phyloP scores from a whole-genome alignment of 2,113 vertebrate species.

The Scophthalmus maximus region DNA sequence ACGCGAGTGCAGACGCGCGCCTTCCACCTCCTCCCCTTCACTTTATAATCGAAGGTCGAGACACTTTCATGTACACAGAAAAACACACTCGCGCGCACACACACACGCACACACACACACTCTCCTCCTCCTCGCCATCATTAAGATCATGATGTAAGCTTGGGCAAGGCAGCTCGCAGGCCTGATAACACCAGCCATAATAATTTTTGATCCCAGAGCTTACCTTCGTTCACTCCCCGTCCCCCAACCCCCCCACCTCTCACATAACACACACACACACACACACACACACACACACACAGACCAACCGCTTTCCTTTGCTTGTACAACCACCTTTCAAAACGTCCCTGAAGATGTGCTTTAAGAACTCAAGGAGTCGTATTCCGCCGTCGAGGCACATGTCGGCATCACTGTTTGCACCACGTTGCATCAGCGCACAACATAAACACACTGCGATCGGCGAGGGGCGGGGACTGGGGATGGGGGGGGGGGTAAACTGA shows the following conservation, averaged over 20 bases:
- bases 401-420: slow-evolving; percentile 74
- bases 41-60: slow-evolving; percentile 10
- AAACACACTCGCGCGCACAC: neutral
- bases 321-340: slow-evolving; percentile 34
- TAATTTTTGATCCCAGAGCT: slow-evolving; percentile 58
- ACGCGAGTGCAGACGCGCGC: too few relatives aligned
- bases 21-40: slow-evolving; percentile 9
- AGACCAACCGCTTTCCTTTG: neutral
- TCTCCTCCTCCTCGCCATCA: slow-evolving; percentile 27
- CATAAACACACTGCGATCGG: slow-evolving; percentile 38
- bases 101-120: slow-evolving; percentile 23
- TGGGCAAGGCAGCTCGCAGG: slow-evolving; percentile 49
- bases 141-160: slow-evolving; percentile 69
- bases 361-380: slow-evolving; percentile 43
- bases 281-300: slow-evolving; percentile 2
- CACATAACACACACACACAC: neutral
- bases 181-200: slow-evolving; percentile 55
- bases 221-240: slow-evolving; percentile 8
- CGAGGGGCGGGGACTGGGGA: neutral
- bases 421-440: slow-evolving; percentile 76
- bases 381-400: slow-evolving; percentile 29
- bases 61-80: slow-evolving; percentile 7
- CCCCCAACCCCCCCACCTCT: neutral
- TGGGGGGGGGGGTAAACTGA: neutral
- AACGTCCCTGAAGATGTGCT: slow-evolving; percentile 58